Percentiles rank a stretch among this genome's conserved stretches.
These are phyloP conservation scores for Gallinago undulata DNA, from an alignment of 2,113 vertebrate species.

Conservation along the genomic window DNA sequence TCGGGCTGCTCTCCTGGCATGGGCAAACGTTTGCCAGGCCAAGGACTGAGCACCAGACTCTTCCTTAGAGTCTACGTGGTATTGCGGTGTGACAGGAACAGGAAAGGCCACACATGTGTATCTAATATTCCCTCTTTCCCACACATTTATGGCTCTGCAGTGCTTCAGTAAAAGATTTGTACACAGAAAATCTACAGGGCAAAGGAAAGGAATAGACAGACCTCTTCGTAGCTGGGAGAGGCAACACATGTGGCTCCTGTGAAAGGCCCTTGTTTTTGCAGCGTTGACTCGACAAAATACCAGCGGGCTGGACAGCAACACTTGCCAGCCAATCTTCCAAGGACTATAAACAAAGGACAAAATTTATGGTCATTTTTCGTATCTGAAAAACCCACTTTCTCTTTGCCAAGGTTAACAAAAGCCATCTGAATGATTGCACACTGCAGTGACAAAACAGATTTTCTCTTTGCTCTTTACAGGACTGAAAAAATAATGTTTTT, in stretches of 20 bases:
- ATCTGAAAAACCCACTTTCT: not conserved
- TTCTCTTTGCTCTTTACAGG: not conserved
- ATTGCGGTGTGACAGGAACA: not conserved
- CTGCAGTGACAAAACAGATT: not conserved
- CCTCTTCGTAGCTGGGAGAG: conserved; percentile 78
- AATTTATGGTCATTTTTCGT: not conserved
- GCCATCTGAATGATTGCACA: not conserved
- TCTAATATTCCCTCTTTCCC: conserved; percentile 6
- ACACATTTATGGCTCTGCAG: not conserved
- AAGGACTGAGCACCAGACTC: not conserved
- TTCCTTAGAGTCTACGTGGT: not conserved
- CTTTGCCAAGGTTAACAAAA: not conserved
- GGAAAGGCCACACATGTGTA: not conserved
- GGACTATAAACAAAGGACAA: conserved; percentile 64
- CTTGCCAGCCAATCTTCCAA: conserved; percentile 81
- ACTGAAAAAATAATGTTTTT: not conserved
- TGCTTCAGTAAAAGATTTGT: not conserved
- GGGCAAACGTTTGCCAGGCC: not conserved
- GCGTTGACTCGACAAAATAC: conserved; percentile 4
- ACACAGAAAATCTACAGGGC: not conserved
- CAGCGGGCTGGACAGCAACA: conserved; percentile 57
- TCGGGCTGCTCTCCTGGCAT: not conserved
- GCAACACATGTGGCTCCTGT: conserved; percentile 45
- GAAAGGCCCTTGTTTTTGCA: conserved; percentile 60
- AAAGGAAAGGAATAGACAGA: conserved; percentile 47